Evolutionary conservation across 2,113 vertebrate species (phyloP), one percentile per base, ranked within the genome.

Genomic region (Oncorhynchus keta): DNA sequence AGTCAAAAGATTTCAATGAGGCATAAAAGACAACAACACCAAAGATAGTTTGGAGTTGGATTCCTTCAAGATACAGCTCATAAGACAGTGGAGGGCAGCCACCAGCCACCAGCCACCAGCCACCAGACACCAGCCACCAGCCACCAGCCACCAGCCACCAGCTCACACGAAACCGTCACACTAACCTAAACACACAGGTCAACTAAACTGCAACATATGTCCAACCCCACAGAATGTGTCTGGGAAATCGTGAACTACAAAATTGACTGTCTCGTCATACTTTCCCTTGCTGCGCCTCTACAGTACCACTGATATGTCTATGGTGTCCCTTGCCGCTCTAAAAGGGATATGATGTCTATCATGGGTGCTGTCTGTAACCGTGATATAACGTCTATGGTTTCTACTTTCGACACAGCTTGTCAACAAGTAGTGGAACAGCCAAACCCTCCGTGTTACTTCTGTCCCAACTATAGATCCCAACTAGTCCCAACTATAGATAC

Each of bases 401-500:
- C 59, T 62, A 11, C n/a, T 11, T 9, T 13, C n/a, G 16, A 28
- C 24, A 18, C 49, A 30, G 14, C 70, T 57, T 85, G 81, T 86
- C 83, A 88, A 79, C 80, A 79, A 85, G 64, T 5, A 7, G 28
- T 32, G 2, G 1, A 57, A 28, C 57, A 68, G 26, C 85, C 86
- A 83, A 88, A 83, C 82, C 59, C 61, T 74, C 67, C 70, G 62
- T 75, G 62, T 73, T 74, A 30, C 64, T 67, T 9, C 76, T 89
- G 85, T 89, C 89, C 85, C 79, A 1, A 0, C 24, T 24, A 24
- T 24, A 24, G 1, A 24, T 24, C 24, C 24, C 24, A 24, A 24
- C 24, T 24, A 32, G 71, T 81, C 28, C 81, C 83, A 80, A 79
- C 51, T 74, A 82, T 55, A 76, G 89, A 84, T 70, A 90, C 78